Evolutionary conservation across 2,888 invertebrate genomes (phyloP).

Genomic region (Emmelina monodactyla): DNA sequence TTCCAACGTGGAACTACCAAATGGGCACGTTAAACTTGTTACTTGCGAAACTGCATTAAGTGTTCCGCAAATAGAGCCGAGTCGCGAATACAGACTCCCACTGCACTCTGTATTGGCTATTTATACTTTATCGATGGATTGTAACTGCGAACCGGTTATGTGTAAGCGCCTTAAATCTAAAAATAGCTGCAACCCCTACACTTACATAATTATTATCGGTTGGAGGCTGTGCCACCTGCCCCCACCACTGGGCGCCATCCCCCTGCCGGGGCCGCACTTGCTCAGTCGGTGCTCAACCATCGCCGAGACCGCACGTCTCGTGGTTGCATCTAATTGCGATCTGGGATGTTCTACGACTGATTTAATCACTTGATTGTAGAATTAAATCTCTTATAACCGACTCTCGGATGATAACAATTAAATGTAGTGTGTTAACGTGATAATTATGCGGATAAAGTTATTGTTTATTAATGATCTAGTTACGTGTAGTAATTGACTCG

Average conservation of each 20-base stretch:
- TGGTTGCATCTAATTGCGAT: neutral
- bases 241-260: conserved; percentile 16
- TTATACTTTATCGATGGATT: conserved; percentile 25
- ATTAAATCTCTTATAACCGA: neutral
- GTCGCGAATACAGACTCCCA: conserved; percentile 25
- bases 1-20: conserved; percentile 10
- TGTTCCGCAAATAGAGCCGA: conserved; percentile 37
- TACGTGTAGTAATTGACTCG: too few relatives aligned
- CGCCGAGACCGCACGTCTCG: neutral
- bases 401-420: neutral
- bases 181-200: conserved; percentile 51
- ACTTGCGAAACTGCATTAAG: conserved; percentile 30
- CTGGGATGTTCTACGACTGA: neutral
- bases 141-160: conserved; percentile 32
- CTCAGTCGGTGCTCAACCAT: neutral
- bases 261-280: conserved; percentile 11
- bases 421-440: neutral
- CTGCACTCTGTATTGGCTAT: conserved; percentile 27
- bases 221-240: conserved; percentile 50
- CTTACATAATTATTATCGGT: conserved; percentile 54
- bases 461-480: too few relatives aligned
- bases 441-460: neutral
- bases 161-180: conserved; percentile 35
- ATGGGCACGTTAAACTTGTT: conserved; percentile 25
- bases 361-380: neutral